A percentile compares a stretch with the other conserved stretches of the same genome.
Evolutionary conservation across 2,888 invertebrate genomes (phyloP).

Genomic region (Dusona sp.): DNA sequence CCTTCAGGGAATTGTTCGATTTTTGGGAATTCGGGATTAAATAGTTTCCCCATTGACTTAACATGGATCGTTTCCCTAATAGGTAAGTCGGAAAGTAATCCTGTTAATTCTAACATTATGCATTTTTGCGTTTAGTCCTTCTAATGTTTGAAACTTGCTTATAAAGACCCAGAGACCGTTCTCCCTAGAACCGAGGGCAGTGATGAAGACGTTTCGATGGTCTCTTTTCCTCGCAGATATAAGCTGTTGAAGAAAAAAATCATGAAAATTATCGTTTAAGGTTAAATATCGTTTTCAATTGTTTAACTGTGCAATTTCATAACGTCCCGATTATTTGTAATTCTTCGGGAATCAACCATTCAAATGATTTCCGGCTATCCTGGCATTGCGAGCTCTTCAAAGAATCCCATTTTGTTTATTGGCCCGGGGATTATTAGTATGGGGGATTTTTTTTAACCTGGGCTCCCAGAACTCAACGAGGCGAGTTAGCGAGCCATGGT

Average conservation of each 20-base stretch:
- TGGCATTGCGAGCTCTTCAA: neutral
- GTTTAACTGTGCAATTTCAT: neutral
- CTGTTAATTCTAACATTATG: neutral
- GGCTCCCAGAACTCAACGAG: neutral
- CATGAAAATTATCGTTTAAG: neutral
- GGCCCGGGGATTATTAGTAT: neutral
- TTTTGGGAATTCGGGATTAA: too few species aligned
- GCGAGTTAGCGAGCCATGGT: conserved; percentile 12
- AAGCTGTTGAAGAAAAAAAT: neutral
- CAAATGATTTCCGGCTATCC: neutral
- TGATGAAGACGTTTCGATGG: neutral
- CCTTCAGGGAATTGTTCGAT: too few species aligned
- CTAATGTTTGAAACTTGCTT: neutral
- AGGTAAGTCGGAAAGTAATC: neutral
- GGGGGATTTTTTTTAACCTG: neutral
- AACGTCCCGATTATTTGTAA: conserved; percentile 1
- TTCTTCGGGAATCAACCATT: neutral
- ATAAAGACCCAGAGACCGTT: neutral
- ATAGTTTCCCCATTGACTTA: neutral
- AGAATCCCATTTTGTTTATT: conserved; percentile 18
- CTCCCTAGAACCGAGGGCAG: neutral
- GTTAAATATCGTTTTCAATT: neutral
- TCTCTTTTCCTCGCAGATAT: neutral
- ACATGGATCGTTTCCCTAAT: neutral
- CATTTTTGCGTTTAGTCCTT: too few species aligned